Evolutionary conservation across 2,888 invertebrate genomes (phyloP).

Genomic region (Sepiola atlantica): DNA sequence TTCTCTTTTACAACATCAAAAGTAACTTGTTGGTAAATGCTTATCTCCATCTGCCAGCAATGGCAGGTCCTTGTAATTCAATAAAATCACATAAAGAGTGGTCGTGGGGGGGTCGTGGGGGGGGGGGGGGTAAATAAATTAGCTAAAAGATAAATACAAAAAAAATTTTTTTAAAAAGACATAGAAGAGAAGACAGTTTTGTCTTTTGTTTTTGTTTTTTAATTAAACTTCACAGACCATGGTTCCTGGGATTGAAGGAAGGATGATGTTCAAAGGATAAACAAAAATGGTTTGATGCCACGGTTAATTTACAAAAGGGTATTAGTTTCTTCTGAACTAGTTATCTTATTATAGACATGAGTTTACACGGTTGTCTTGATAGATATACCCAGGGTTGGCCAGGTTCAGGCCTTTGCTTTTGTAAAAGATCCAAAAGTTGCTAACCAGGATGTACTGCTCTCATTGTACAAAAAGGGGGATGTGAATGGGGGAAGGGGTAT

Average conservation of each 20-base stretch:
- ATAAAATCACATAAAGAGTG: not conserved
- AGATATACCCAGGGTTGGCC: too few species aligned
- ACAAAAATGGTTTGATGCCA: not conserved
- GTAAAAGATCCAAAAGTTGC: too few species aligned
- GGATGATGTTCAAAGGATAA: not conserved
- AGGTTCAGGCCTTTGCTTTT: too few species aligned
- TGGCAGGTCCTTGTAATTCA: not conserved
- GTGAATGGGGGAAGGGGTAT: too few species aligned
- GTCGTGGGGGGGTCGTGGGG: too few species aligned
- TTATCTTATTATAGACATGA: not conserved
- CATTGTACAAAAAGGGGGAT: too few species aligned
- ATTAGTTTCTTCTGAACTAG: not conserved
- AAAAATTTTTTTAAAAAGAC: not conserved
- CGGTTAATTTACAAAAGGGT: not conserved
- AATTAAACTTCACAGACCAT: not conserved
- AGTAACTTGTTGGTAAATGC: not conserved
- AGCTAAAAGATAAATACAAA: not conserved
- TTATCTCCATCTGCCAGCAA: not conserved
- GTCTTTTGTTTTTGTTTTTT: not conserved
- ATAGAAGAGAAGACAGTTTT: not conserved
- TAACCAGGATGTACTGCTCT: too few species aligned
- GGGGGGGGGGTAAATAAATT: not conserved
- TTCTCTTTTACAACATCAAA: not conserved
- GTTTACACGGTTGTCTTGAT: not conserved
- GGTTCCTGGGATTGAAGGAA: not conserved